Conservation (phyloP, 2,888 invertebrate species). For the Euplexia lucipara region DNA sequence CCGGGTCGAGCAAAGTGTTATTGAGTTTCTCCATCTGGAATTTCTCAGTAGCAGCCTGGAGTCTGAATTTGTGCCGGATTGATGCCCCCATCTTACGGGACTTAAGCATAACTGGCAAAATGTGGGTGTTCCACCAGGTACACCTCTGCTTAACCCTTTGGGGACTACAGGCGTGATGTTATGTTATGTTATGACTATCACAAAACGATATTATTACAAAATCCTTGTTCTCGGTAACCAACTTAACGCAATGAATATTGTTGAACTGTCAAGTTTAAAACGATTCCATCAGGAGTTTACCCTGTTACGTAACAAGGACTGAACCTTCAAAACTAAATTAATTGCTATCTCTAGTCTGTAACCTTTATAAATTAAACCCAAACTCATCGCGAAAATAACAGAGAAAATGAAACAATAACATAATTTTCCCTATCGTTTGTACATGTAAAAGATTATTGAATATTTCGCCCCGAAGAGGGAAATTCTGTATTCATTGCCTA, state of each 20-base stretch:
- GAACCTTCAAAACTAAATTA: not conserved
- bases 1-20: too few relatives aligned
- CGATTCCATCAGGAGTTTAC: not conserved
- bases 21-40: too few relatives aligned
- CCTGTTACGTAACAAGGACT: not conserved
- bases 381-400: conserved; percentile 30
- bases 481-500: conserved; percentile 72
- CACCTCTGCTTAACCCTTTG: too few relatives aligned
- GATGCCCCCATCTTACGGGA: too few relatives aligned
- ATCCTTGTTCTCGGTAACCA: too few relatives aligned
- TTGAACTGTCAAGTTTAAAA: not conserved
- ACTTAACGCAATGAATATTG: not conserved
- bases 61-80: too few relatives aligned
- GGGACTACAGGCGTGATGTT: too few relatives aligned
- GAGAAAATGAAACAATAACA: conserved; percentile 54
- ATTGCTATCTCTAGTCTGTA: not conserved
- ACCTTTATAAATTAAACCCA: not conserved
- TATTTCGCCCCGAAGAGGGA: conserved; percentile 65
- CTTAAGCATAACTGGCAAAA: too few relatives aligned
- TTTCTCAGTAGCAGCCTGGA: too few relatives aligned
- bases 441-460: conserved; percentile 72
- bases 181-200: too few relatives aligned
- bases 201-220: not conserved
- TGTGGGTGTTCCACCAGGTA: too few relatives aligned
- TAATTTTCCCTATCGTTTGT: conserved; percentile 52